phyloP scores from a whole-genome alignment of 1,140 invertebrate species.

The Planococcus citri region DNA sequence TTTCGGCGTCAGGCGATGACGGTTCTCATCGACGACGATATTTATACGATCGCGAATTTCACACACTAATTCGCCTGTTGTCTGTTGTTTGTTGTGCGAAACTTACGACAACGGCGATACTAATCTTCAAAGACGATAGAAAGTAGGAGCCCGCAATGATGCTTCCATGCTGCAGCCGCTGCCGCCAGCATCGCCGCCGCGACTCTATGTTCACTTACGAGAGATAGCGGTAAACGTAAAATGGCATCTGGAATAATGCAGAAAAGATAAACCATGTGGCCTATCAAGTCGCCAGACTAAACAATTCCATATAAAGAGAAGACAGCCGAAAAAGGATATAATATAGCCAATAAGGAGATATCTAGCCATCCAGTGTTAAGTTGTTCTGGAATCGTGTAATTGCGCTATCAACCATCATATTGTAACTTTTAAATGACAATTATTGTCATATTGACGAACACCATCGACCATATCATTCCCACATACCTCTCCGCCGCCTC shows the following conservation, averaged over 20 bases:
- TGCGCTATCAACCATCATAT: slow-evolving; percentile 5
- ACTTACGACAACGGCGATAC: background rate
- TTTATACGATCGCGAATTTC: too few species aligned
- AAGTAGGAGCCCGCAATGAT: background rate
- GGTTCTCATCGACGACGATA: too few species aligned
- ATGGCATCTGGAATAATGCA: slow-evolving; percentile 18
- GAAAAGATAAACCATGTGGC: slow-evolving; percentile 17
- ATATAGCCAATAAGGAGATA: slow-evolving; percentile 15
- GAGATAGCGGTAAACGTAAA: background rate
- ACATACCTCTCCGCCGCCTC: too few species aligned
- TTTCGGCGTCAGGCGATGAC: background rate
- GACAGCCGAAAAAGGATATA: slow-evolving; percentile 19
- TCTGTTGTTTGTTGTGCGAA: too few species aligned
- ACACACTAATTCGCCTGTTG: too few species aligned
- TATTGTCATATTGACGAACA: slow-evolving; percentile 11
- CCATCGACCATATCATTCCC: too few species aligned
- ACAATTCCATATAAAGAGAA: slow-evolving; percentile 17
- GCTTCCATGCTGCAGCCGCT: background rate
- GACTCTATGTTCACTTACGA: background rate
- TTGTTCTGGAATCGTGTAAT: slow-evolving; percentile 19
- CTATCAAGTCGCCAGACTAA: slow-evolving; percentile 18
- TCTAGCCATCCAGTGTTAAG: slow-evolving; percentile 16
- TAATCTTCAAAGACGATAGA: background rate
- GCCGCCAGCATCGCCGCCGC: background rate
- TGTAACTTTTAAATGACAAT: background rate